Evolutionary conservation across 2,113 vertebrate genomes (phyloP).

Genomic region (Galemys pyrenaicus): DNA sequence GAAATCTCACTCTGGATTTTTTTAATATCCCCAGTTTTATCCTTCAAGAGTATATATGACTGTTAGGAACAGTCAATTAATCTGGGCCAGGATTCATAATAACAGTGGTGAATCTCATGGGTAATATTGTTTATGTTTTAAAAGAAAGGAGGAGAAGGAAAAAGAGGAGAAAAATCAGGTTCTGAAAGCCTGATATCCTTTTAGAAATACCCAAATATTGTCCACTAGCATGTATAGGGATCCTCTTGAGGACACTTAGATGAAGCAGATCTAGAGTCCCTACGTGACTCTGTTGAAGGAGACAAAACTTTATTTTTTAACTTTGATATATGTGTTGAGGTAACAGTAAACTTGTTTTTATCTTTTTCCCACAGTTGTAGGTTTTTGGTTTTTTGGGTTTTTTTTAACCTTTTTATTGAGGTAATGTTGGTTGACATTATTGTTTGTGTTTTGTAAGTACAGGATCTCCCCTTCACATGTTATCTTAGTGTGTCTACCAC

Average conservation of each 20-base stretch:
- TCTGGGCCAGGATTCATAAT: neutral
- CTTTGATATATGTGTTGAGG: neutral
- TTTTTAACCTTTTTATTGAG: too few species aligned
- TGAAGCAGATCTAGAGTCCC: neutral
- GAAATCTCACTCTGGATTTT: neutral
- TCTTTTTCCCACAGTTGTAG: too few species aligned
- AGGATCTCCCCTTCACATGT: too few species aligned
- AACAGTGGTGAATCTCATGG: neutral
- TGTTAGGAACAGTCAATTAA: slow-evolving; percentile 30
- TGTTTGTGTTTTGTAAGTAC: too few species aligned
- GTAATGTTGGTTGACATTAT: too few species aligned
- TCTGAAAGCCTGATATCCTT: too few species aligned
- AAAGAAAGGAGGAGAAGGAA: neutral
- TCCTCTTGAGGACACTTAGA: neutral
- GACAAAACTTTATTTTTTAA: neutral
- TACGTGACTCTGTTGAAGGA: neutral
- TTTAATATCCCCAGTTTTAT: neutral
- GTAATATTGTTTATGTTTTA: neutral
- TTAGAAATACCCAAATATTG: neutral
- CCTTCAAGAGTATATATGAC: neutral
- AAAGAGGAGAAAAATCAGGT: neutral
- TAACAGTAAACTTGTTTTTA: neutral
- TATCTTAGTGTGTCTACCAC: too few species aligned
- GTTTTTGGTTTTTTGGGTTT: too few species aligned
- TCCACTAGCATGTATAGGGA: neutral